phyloP scores from a whole-genome alignment of 2,888 invertebrate species.

The Selenia dentaria region DNA sequence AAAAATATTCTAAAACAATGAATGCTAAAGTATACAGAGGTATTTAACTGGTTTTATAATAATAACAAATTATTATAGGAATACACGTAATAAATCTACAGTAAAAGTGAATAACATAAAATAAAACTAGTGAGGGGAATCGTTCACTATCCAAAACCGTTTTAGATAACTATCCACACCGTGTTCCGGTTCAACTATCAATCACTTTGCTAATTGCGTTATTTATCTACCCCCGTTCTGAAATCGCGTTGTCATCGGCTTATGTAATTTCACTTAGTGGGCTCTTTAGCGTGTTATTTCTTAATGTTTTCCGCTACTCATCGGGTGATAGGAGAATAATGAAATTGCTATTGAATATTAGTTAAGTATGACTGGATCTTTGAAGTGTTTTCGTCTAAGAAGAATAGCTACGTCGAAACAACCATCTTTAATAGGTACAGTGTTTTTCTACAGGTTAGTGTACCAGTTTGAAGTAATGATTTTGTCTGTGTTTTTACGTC shows the following conservation, averaged over 20 bases:
- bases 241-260: constrained; percentile 69
- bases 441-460: too few species aligned
- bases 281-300: constrained; percentile 61
- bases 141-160: constrained; percentile 5
- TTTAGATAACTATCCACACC: constrained; percentile 26
- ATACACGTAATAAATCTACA: too few species aligned
- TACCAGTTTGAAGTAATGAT: too few species aligned
- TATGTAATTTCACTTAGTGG: constrained; percentile 75
- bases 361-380: neutral
- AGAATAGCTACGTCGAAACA: too few species aligned
- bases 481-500: too few species aligned
- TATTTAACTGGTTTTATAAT: too few species aligned
- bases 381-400: neutral
- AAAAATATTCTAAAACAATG: too few species aligned
- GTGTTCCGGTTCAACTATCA: constrained; percentile 53
- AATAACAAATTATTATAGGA: too few species aligned
- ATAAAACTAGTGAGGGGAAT: neutral
- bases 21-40: too few species aligned
- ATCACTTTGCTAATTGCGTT: constrained; percentile 74
- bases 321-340: constrained; percentile 41
- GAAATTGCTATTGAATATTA: constrained; percentile 36
- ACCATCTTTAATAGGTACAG: too few species aligned
- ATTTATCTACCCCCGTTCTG: constrained; percentile 68
- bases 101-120: too few species aligned
- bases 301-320: constrained; percentile 57